Evolutionary conservation across 1,140 invertebrate genomes (phyloP).

Genomic region (Drosophila ohnishii): DNA sequence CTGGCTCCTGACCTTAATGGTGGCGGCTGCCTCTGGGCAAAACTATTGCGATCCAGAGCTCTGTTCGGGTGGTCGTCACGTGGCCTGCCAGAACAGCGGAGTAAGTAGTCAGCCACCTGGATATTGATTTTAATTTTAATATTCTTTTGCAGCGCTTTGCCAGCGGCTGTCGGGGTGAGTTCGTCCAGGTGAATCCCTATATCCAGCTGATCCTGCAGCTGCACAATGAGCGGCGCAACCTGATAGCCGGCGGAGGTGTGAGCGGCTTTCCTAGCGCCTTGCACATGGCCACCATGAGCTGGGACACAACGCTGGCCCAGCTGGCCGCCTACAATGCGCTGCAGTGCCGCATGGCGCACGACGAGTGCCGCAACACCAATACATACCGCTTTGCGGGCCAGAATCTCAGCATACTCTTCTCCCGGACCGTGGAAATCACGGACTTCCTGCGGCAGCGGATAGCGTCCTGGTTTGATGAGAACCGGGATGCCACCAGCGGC

Average conservation of each 20-base stretch:
- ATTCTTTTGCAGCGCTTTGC: constrained; percentile 43
- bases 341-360: constrained; percentile 71
- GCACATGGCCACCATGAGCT: constrained; percentile 68
- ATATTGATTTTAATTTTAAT: background rate
- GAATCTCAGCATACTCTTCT: constrained; percentile 65
- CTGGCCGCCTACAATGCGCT: constrained; percentile 66
- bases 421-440: constrained; percentile 34
- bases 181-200: constrained; percentile 50
- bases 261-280: constrained; percentile 56
- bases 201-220: constrained; percentile 53
- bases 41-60: constrained; percentile 65
- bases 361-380: constrained; percentile 72
- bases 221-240: constrained; percentile 67
- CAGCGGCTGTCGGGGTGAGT: constrained; percentile 59
- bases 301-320: constrained; percentile 57
- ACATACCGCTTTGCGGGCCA: constrained; percentile 67
- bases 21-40: constrained; percentile 6
- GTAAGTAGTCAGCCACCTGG: constrained; percentile 40
- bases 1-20: background rate
- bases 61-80: constrained; percentile 53
- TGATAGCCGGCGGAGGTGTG: constrained; percentile 58
- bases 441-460: constrained; percentile 57
- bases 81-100: constrained; percentile 63
- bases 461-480: constrained; percentile 60
- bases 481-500: constrained; percentile 55